phyloP scores from a whole-genome alignment of 2,797 vertebrate genomes.

The Cephalopachus bancanus region DNA sequence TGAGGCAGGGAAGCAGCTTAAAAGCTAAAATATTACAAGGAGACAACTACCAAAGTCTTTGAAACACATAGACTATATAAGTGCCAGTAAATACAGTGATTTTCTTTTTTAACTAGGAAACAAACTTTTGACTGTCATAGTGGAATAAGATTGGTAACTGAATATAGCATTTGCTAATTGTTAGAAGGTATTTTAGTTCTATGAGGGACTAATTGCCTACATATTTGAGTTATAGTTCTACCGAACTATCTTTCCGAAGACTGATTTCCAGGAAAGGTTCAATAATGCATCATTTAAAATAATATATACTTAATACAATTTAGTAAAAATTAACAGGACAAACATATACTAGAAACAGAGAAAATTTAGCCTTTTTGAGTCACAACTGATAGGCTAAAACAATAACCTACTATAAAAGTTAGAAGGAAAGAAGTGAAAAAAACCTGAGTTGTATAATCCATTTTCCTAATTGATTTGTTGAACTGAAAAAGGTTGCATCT shows the following conservation, averaged over 20 bases:
- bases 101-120: conserved; percentile 84
- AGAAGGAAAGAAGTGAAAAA: background rate
- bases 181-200: background rate
- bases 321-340: background rate
- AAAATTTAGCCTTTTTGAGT: background rate
- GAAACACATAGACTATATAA: conserved; percentile 85
- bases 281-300: conserved; percentile 22
- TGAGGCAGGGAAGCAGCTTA: conserved; percentile 94
- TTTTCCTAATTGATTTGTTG: background rate
- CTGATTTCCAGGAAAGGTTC: conserved; percentile 19
- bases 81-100: conserved; percentile 86
- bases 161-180: background rate
- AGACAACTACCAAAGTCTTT: conserved; percentile 88
- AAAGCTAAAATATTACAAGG: conserved; percentile 92
- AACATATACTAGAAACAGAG: background rate
- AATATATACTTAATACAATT: conserved; percentile 28
- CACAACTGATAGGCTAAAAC: background rate
- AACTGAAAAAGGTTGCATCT: background rate
- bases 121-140: conserved; percentile 77
- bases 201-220: background rate
- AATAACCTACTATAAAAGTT: background rate
- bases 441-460: background rate
- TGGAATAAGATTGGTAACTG: background rate
- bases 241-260: background rate
- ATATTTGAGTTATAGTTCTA: background rate